Evolutionary conservation across 2,888 invertebrate species (phyloP).

Genomic region (Polietes domitor): DNA sequence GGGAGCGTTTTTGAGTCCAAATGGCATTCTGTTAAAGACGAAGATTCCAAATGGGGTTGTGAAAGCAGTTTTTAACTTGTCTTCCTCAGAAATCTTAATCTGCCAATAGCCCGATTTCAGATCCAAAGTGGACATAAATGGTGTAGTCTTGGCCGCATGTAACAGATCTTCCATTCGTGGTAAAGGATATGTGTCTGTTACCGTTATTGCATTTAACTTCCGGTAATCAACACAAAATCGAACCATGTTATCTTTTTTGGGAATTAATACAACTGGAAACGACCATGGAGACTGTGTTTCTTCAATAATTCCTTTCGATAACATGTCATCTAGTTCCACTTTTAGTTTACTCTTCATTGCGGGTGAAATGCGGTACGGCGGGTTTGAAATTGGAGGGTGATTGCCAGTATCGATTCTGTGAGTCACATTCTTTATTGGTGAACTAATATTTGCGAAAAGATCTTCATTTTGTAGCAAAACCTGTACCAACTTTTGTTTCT

Average conservation of each 20-base stretch:
- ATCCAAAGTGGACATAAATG: constrained; percentile 72
- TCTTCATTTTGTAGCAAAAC: no score
- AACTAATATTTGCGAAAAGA: constrained; percentile 11
- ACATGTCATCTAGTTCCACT: constrained; percentile 8
- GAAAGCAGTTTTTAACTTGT: constrained; percentile 74
- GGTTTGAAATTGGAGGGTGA: constrained; percentile 71
- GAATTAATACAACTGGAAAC: not conserved
- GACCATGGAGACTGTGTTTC: constrained; percentile 60
- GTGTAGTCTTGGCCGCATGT: constrained; percentile 58
- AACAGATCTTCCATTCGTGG: constrained; percentile 77
- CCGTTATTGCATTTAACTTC: constrained; percentile 46
- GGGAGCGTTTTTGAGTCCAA: constrained; percentile 74
- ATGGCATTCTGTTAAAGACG: constrained; percentile 74
- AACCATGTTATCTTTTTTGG: not conserved
- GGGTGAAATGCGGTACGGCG: constrained; percentile 74
- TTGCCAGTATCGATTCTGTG: constrained; percentile 57
- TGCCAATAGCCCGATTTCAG: constrained; percentile 77
- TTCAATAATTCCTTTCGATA: constrained; percentile 52
- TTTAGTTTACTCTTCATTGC: constrained; percentile 27
- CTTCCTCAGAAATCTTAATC: constrained; percentile 69
- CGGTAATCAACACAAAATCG: constrained; percentile 70
- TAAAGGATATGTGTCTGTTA: constrained; percentile 74
- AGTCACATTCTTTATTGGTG: constrained; percentile 13
- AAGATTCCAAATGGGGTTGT: constrained; percentile 74
- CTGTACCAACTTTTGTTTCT: constrained; percentile 7